These are phyloP conservation scores for Apotomis capreana DNA, from an alignment of 2,888 invertebrate species.

Conservation along the genomic window DNA sequence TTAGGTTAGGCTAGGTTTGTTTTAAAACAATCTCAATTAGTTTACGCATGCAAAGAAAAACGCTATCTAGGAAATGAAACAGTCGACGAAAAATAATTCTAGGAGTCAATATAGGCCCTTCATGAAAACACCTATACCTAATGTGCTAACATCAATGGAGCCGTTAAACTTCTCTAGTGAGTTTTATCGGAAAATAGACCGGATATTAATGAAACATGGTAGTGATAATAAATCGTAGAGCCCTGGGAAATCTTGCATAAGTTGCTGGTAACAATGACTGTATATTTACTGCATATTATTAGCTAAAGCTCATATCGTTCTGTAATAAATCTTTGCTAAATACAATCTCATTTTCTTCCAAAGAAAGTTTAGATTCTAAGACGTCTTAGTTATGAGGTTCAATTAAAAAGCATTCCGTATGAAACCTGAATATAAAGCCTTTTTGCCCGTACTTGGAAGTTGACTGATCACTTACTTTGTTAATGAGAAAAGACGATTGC, in stretches of 20 bases:
- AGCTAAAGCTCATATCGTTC: constrained; percentile 31
- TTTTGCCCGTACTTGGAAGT: constrained; percentile 51
- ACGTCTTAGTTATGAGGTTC: neutral
- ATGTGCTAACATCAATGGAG: constrained; percentile 1
- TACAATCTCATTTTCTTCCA: neutral
- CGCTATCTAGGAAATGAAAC: too few species aligned
- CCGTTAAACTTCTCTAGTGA: constrained; percentile 40
- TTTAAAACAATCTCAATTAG: too few species aligned
- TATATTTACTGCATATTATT: constrained; percentile 67
- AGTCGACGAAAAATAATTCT: too few species aligned
- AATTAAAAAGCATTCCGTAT: neutral
- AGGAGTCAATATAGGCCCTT: too few species aligned
- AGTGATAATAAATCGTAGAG: constrained; percentile 69
- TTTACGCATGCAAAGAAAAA: too few species aligned
- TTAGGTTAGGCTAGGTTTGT: too few species aligned
- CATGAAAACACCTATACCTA: neutral
- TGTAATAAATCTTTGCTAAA: neutral
- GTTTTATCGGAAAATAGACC: constrained; percentile 58
- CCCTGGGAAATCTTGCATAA: constrained; percentile 74
- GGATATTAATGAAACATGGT: constrained; percentile 65
- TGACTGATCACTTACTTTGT: constrained; percentile 52
- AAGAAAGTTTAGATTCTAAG: constrained; percentile 6
- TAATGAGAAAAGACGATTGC: constrained; percentile 28
- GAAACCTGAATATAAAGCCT: constrained; percentile 16
- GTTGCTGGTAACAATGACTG: constrained; percentile 65